phyloP scores from a whole-genome alignment of 2,113 vertebrate species.

The Cochlearius cochlearius region DNA sequence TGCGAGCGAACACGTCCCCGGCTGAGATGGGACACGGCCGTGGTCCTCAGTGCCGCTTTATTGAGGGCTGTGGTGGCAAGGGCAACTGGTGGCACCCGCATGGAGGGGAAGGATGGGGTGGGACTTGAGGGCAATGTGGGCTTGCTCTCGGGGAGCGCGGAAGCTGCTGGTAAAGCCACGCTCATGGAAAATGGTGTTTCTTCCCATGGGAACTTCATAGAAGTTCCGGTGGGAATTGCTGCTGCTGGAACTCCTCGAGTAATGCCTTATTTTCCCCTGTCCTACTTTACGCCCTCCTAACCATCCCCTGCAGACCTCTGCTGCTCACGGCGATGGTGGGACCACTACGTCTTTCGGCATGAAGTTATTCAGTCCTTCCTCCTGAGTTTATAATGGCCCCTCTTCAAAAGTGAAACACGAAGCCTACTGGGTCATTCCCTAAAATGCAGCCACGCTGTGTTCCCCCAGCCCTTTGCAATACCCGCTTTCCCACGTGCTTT shows the following conservation, averaged over 20 bases:
- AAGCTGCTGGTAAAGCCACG: background rate
- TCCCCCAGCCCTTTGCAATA: background rate
- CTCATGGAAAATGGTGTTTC: background rate
- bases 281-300: background rate
- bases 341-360: rapidly evolving
- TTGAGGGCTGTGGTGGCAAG: rapidly evolving
- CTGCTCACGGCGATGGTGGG: background rate
- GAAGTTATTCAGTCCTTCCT: background rate
- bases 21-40: background rate
- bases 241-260: background rate
- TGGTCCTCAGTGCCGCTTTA: background rate
- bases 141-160: background rate
- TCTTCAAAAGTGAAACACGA: background rate
- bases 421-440: background rate
- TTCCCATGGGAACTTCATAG: background rate
- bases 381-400: background rate
- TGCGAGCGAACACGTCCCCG: rapidly evolving
- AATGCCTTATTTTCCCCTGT: background rate
- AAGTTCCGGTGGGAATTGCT: background rate
- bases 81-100: background rate
- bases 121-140: rapidly evolving
- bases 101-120: background rate
- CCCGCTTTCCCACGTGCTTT: background rate
- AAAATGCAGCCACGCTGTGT: background rate
- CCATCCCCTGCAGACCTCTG: background rate